Base-by-base conservation (phyloP, 1,140 invertebrate species). In the Polypedilum pembai region DNA sequence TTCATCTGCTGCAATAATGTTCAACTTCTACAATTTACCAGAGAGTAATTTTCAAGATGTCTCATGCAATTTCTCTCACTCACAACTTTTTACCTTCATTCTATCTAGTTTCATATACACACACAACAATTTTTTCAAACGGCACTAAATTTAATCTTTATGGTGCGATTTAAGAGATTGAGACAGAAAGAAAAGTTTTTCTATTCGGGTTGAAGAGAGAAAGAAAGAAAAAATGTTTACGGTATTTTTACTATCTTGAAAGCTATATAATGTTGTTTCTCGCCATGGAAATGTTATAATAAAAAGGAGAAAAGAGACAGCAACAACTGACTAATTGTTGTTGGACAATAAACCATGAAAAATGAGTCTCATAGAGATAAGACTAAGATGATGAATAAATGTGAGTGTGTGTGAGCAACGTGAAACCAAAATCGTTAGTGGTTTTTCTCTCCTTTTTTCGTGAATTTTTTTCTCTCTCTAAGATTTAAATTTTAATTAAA, bases 141-240 rank as follows among this genome's bases (percentile, higher is more conserved):
- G 20, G 65, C 65, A 69, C 65, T 69, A 69, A 69, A 69, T 20
- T 69, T 69, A 69, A 69, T 69, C 65, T 69, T 69, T 69, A 69
- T 69, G 65, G 65, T 18, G 65, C 20, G 20, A 69, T 69, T 69
- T 69, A 69, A 18, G 65, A 69, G 65, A 69, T 69, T 56, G 15
- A 56, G 45, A 56, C 45, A 56, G 24, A 33, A 33, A 33, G 24
- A 33, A 33, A 33, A 33, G 24, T 15, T 56, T 15, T 56, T 56
- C n/a, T 56, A 56, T 12, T 56, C 45, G 12, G 45, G n/a, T n/a
- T 56, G 45, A 33, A 33, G 24, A 33, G 24, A 33, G 24, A 33
- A 33, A 33, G n/a, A n/a, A n/a, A n/a, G n/a, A 12, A 56, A 56
- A 56, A 56, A 4, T 56, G 45, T 56, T 56, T 56, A 56, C 45